A percentile compares a stretch with the other conserved stretches of the same genome.
Conservation (phyloP, 1,140 invertebrate species). For the Amyelois transitella region DNA sequence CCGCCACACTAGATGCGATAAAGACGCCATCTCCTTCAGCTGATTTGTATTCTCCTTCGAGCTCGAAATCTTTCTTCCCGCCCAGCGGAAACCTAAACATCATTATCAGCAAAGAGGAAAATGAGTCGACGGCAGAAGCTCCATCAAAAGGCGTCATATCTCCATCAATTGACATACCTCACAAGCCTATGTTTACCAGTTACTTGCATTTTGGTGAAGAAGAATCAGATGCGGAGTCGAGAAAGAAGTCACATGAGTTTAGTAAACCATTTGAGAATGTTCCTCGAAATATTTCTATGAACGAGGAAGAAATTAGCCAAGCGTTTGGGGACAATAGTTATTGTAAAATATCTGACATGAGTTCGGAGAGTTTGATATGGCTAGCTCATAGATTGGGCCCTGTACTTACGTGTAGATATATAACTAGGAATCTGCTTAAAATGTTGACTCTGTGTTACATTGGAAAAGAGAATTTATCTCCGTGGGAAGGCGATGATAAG, state of each 20-base stretch:
- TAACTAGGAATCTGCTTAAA: conserved; percentile 92
- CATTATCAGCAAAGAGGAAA: conserved; percentile 29
- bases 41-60: conserved; percentile 39
- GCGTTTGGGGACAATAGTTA: conserved; percentile 44
- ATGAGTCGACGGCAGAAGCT: conserved; percentile 20
- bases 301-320: conserved; percentile 26
- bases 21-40: conserved; percentile 46
- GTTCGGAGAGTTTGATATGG: conserved; percentile 93
- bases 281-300: conserved; percentile 9
- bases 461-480: conserved; percentile 84
- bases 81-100: conserved; percentile 25
- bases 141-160: conserved; percentile 36
- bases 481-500: conserved; percentile 47
- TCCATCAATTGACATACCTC: conserved; percentile 58
- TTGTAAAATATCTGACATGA: conserved; percentile 90
- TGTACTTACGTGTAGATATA: conserved; percentile 91
- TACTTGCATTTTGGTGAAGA: conserved; percentile 59
- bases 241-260: conserved; percentile 48
- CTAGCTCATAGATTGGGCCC: conserved; percentile 95
- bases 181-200: conserved; percentile 63
- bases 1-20: conserved; percentile 36
- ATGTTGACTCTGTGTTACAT: conserved; percentile 96
- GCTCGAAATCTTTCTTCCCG: conserved; percentile 38
- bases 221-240: conserved; percentile 74
- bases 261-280: conserved; percentile 11